phyloP scores from a whole-genome alignment of 1,140 invertebrate species.

The Drosophila baimaii region DNA sequence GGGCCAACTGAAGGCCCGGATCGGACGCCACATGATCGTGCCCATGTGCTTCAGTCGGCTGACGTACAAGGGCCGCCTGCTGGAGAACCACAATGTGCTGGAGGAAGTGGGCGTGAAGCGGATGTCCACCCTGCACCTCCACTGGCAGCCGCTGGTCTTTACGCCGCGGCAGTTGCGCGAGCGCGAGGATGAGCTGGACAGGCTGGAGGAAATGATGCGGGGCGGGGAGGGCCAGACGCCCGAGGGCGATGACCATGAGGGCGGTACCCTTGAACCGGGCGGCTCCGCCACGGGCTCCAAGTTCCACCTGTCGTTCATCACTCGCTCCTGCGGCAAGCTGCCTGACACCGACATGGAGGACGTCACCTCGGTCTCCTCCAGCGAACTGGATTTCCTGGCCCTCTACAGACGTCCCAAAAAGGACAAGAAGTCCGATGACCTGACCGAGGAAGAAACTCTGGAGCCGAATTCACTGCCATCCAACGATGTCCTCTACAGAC shows the following conservation, averaged over 20 bases:
- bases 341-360: slow-evolving; percentile 21
- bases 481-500: neutral
- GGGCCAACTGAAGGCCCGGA: slow-evolving; percentile 50
- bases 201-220: slow-evolving; percentile 43
- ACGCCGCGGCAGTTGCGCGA: slow-evolving; percentile 56
- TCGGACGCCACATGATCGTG: slow-evolving; percentile 55
- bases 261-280: neutral
- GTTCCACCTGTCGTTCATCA: slow-evolving; percentile 1
- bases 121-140: slow-evolving; percentile 64
- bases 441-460: neutral
- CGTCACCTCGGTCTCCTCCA: slow-evolving; percentile 15
- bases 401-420: slow-evolving; percentile 27
- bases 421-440: slow-evolving; percentile 5
- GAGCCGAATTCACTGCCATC: neutral
- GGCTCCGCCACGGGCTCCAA: neutral
- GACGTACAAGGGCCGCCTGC: slow-evolving; percentile 54
- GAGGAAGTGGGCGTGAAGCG: slow-evolving; percentile 59
- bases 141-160: slow-evolving; percentile 64
- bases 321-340: slow-evolving; percentile 13
- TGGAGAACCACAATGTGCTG: slow-evolving; percentile 49
- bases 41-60: slow-evolving; percentile 71
- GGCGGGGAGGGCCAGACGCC: slow-evolving; percentile 7
- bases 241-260: slow-evolving; percentile 5
- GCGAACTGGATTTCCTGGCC: slow-evolving; percentile 56
- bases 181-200: slow-evolving; percentile 56